These are phyloP conservation scores for Carpatolechia fugitivella DNA, from an alignment of 2,888 invertebrate species.

Conservation along the genomic window DNA sequence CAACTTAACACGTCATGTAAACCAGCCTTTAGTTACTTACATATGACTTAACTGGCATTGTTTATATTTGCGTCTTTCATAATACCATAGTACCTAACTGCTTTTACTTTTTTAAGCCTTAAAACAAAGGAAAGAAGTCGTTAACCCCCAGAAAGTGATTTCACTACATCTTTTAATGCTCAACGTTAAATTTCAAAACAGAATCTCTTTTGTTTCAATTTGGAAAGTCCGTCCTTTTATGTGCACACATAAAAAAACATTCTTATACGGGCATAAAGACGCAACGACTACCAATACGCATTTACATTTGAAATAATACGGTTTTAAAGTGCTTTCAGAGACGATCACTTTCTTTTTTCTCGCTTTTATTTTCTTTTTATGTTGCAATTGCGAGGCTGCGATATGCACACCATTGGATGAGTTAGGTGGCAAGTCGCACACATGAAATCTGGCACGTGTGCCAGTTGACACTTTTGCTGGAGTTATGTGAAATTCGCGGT, in stretches of 20 bases:
- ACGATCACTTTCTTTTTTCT: background rate
- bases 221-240: background rate
- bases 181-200: background rate
- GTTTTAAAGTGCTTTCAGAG: background rate
- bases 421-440: no score
- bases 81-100: no score
- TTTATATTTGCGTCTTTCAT: no score
- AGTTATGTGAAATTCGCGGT: no score
- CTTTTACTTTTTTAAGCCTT: no score
- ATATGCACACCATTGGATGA: no score
- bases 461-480: no score
- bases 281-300: background rate
- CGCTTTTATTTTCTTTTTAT: background rate
- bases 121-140: background rate
- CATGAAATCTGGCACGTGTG: no score
- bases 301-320: background rate
- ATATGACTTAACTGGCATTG: no score
- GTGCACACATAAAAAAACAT: background rate
- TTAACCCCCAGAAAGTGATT: background rate
- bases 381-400: no score
- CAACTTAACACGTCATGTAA: no score
- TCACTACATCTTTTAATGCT: background rate
- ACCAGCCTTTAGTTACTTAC: no score
- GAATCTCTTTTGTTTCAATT: background rate
- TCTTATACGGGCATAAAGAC: background rate